Conservation (phyloP, 2,888 invertebrate species). For the Synanthedon andrenaeformis region DNA sequence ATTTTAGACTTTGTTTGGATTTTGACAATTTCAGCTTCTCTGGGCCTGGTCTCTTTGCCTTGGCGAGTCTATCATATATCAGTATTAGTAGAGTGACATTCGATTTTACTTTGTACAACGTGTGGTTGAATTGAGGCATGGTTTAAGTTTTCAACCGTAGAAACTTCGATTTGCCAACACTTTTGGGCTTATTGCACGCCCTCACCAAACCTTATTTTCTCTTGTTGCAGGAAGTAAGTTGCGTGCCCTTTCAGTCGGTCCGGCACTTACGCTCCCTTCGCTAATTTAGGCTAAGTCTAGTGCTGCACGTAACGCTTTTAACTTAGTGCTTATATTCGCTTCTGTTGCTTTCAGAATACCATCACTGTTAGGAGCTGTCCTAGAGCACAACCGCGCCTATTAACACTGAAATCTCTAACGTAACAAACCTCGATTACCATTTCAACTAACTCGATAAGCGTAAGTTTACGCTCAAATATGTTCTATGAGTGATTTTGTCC, state of each 20-base stretch:
- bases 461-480: too few relatives aligned
- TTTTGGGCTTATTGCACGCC: slow-evolving; percentile 54
- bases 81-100: slow-evolving; percentile 7
- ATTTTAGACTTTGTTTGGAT: slow-evolving; percentile 50
- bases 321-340: slow-evolving; percentile 43
- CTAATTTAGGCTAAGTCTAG: slow-evolving; percentile 59
- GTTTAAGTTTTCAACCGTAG: slow-evolving; percentile 33
- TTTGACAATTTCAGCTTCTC: slow-evolving; percentile 53
- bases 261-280: slow-evolving; percentile 60
- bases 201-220: slow-evolving; percentile 58
- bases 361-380: slow-evolving; percentile 29
- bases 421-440: slow-evolving; percentile 13
- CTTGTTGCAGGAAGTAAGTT: slow-evolving; percentile 73
- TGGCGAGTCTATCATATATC: slow-evolving; percentile 41
- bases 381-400: slow-evolving; percentile 29
- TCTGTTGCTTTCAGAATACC: slow-evolving; percentile 51
- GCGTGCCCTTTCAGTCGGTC: slow-evolving; percentile 63
- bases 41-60: slow-evolving; percentile 55
- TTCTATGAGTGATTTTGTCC: background rate
- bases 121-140: slow-evolving; percentile 40
- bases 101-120: slow-evolving; percentile 19
- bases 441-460: too few relatives aligned
- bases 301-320: slow-evolving; percentile 49
- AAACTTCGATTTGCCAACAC: slow-evolving; percentile 34
- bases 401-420: slow-evolving; percentile 30